These are phyloP conservation scores for Hystrix brachyura DNA, from an alignment of 2,113 vertebrate genomes.

Conservation along the genomic window DNA sequence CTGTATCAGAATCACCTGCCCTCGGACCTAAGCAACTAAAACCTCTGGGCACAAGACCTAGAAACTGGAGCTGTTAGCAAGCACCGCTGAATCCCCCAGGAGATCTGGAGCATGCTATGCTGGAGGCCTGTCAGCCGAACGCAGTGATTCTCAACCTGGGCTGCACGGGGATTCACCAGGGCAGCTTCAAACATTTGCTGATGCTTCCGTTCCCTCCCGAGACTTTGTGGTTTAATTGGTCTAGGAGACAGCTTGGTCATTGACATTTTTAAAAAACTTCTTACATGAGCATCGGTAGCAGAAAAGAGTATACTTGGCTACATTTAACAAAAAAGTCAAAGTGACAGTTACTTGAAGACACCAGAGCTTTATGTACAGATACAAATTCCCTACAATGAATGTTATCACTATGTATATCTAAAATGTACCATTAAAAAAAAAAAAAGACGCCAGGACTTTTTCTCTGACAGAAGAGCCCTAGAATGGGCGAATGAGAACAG, in stretches of 20 bases:
- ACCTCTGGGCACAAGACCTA: neutral
- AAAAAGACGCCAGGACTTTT: neutral
- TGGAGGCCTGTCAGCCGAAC: neutral
- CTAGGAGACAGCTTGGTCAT: neutral
- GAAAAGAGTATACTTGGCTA: slow-evolving; percentile 49
- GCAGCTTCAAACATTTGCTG: slow-evolving; percentile 45
- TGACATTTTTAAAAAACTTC: slow-evolving; percentile 52
- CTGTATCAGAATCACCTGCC: slow-evolving; percentile 33
- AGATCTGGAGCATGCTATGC: slow-evolving; percentile 50
- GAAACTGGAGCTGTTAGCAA: slow-evolving; percentile 46
- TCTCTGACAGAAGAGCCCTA: neutral
- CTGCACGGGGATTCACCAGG: neutral
- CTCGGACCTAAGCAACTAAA: neutral
- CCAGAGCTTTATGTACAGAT: too few species aligned
- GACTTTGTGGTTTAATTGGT: slow-evolving; percentile 53
- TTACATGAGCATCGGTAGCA: slow-evolving; percentile 45
- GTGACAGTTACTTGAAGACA: neutral
- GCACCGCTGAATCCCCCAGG: neutral
- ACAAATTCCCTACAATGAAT: too few species aligned
- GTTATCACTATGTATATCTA: too few species aligned
- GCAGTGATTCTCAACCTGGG: neutral
- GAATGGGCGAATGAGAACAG: neutral
- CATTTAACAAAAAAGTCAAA: slow-evolving; percentile 49
- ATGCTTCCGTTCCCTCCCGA: neutral
- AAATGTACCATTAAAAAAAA: too few species aligned